These are phyloP conservation scores for Ceratina calcarata DNA, from an alignment of 1,140 invertebrate species.

Conservation along the genomic window DNA sequence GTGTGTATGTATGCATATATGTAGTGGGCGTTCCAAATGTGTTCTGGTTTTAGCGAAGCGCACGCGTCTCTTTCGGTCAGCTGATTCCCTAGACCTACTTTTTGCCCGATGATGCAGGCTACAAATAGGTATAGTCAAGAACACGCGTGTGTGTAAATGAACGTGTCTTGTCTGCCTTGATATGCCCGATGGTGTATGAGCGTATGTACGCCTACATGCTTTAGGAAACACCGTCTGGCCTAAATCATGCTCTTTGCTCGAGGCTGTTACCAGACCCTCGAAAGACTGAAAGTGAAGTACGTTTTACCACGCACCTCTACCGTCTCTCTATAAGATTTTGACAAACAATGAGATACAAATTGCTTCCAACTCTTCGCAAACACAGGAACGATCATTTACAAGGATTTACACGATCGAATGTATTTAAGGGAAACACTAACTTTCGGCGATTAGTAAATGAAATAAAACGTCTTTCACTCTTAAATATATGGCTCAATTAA, in stretches of 20 bases:
- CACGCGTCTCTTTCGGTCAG: constrained; percentile 71
- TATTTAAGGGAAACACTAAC: too few species aligned
- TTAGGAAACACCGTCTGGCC: constrained; percentile 59
- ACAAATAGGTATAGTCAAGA: constrained; percentile 41
- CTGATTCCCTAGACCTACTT: constrained; percentile 78
- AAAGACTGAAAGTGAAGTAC: neutral
- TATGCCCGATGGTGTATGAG: constrained; percentile 32
- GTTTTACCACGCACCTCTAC: too few species aligned
- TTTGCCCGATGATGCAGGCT: constrained; percentile 66
- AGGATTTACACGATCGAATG: too few species aligned
- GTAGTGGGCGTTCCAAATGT: constrained; percentile 57
- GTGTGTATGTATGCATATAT: too few species aligned
- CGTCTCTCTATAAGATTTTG: too few species aligned
- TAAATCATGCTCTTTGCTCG: constrained; percentile 64
- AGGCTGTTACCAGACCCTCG: constrained; percentile 53
- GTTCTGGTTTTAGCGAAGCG: constrained; percentile 54
- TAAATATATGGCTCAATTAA: too few species aligned
- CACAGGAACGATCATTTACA: too few species aligned
- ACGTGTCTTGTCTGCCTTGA: neutral
- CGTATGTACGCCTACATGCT: constrained; percentile 34
- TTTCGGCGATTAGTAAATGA: neutral
- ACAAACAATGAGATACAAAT: too few species aligned
- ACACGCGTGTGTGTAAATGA: constrained; percentile 11
- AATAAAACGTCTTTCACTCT: neutral
- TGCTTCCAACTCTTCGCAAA: neutral